Conservation (phyloP, 2,888 invertebrate species). For the Catotricha subobsoleta region DNA sequence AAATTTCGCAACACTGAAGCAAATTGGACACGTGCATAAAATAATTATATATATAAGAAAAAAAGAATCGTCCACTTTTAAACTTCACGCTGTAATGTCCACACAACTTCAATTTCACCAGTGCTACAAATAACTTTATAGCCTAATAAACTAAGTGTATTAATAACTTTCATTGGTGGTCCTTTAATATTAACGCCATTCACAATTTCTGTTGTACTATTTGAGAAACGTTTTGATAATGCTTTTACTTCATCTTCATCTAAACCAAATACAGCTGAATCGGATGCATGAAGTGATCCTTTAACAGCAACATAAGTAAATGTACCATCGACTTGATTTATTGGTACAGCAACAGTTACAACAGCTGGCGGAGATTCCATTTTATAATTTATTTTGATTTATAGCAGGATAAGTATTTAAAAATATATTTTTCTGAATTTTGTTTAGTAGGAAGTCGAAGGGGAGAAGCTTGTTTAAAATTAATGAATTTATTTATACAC, state of each 20-base stretch:
- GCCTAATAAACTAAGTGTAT: constrained; percentile 56
- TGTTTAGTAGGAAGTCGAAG: too few species aligned
- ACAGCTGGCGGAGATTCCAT: constrained; percentile 11
- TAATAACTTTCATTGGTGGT: constrained; percentile 49
- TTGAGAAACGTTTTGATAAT: constrained; percentile 48
- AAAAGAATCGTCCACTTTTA: too few species aligned
- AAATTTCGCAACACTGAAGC: not conserved
- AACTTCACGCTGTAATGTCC: constrained; percentile 65
- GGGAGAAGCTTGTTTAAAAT: not conserved
- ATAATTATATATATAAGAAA: constrained; percentile 9
- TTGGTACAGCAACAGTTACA: constrained; percentile 23
- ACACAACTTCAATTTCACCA: constrained; percentile 64
- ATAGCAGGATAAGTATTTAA: not conserved
- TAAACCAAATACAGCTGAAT: constrained; percentile 60
- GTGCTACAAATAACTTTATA: constrained; percentile 61
- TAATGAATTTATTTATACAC: not conserved
- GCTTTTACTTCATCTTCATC: constrained; percentile 50
- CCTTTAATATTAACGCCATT: constrained; percentile 57
- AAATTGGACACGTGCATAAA: too few species aligned
- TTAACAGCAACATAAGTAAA: constrained; percentile 61
- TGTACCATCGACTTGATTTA: constrained; percentile 33
- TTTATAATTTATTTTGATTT: not conserved
- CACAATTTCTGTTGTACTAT: constrained; percentile 41
- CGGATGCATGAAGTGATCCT: constrained; percentile 56
- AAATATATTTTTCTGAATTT: not conserved